phyloP scores from a whole-genome alignment of 2,797 vertebrate genomes.

The Coregonus sp. region DNA sequence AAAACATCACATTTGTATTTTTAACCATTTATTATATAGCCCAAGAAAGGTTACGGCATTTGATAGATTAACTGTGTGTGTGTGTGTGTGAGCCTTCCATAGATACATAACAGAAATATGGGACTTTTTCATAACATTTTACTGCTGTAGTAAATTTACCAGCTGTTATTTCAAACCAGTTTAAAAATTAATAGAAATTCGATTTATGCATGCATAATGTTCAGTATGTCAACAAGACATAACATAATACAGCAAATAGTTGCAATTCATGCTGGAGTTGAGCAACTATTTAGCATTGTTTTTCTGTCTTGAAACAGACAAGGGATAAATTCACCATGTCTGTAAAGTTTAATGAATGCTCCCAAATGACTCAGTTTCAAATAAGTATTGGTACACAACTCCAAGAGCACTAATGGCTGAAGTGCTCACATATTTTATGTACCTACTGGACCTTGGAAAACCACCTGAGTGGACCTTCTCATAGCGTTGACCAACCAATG shows the following conservation, averaged over 20 bases:
- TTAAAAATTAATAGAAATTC: background rate
- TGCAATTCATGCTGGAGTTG: slow-evolving; percentile 1
- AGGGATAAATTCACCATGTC: background rate
- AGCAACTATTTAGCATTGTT: too few relatives aligned
- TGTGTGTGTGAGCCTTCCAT: slow-evolving; percentile 46
- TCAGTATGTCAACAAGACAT: background rate
- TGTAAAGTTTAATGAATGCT: background rate
- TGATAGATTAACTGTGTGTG: slow-evolving; percentile 44
- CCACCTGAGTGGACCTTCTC: background rate
- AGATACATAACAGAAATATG: slow-evolving; percentile 10
- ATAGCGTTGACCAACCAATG: background rate
- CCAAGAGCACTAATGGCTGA: background rate
- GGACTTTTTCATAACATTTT: background rate
- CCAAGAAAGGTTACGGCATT: slow-evolving; percentile 51
- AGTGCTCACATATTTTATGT: background rate
- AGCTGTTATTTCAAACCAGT: background rate
- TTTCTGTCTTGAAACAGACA: background rate
- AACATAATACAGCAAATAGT: background rate
- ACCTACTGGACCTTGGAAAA: background rate
- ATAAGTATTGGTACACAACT: background rate
- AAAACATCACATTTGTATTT: slow-evolving; percentile 40
- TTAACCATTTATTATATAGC: slow-evolving; percentile 22
- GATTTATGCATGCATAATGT: background rate
- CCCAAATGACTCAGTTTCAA: background rate
- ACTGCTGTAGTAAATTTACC: background rate